Evolutionary conservation across 1,140 invertebrate genomes (phyloP).

Genomic region (Coptotermes formosanus): DNA sequence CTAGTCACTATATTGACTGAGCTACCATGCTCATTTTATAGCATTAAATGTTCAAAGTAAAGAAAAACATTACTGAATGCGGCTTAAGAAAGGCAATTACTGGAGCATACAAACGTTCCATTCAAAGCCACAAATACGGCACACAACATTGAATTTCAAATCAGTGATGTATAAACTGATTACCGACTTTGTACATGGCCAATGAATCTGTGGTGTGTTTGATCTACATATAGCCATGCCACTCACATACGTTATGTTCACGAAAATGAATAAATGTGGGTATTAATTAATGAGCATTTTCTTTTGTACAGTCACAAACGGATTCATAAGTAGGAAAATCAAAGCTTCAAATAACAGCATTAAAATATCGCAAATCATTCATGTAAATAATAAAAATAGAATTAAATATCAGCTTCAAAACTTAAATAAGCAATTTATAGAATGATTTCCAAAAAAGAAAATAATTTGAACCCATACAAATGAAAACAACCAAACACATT

Average conservation of each 20-base stretch:
- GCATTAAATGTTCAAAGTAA: too few species aligned
- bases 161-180: neutral
- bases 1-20: too few species aligned
- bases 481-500: too few species aligned
- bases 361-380: neutral
- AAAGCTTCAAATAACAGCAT: neutral
- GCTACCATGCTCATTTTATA: too few species aligned
- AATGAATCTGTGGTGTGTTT: neutral
- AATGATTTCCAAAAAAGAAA: too few species aligned
- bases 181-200: neutral
- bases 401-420: too few species aligned
- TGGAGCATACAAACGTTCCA: neutral
- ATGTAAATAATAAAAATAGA: too few species aligned
- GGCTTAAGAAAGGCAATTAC: neutral
- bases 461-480: too few species aligned
- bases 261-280: neutral
- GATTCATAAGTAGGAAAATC: neutral
- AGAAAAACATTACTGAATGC: neutral
- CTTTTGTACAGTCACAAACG: neutral
- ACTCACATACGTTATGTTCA: neutral
- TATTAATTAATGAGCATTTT: neutral
- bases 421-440: too few species aligned
- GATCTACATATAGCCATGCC: neutral
- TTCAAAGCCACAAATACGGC: neutral
- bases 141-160: neutral